Conservation (phyloP, 2,113 vertebrate species). For the Osmerus mordax region DNA sequence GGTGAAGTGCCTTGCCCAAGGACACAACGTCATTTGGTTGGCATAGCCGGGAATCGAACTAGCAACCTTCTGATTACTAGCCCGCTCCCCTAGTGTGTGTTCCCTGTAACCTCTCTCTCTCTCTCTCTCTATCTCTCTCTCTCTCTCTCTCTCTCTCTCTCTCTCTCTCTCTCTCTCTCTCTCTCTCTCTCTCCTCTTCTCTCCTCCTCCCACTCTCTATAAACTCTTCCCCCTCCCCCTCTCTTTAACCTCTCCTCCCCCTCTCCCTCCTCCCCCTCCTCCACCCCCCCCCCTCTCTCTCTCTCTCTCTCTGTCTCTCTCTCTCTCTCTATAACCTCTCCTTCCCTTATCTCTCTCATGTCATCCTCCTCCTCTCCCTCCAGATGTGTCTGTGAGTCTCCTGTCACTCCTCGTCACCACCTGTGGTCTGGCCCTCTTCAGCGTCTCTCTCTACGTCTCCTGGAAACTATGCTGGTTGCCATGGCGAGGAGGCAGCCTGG, state of each 20-base stretch:
- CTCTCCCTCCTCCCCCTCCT: not conserved
- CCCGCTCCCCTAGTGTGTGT: no score
- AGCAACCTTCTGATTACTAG: no score
- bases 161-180: no score
- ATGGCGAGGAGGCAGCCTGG: constrained; percentile 85
- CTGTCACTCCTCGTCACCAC: constrained; percentile 75
- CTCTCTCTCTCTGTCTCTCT: no score
- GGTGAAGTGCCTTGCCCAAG: no score
- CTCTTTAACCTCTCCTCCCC: no score
- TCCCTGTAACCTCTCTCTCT: no score
- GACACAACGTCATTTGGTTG: no score
- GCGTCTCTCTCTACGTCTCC: constrained; percentile 96
- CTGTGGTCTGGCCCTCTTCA: constrained; percentile 89
- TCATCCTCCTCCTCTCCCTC: constrained; percentile 1
- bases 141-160: no score
- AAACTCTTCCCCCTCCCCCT: not conserved
- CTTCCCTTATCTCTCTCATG: not conserved
- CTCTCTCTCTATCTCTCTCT: no score
- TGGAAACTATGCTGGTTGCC: constrained; percentile 99
- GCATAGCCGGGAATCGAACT: no score
- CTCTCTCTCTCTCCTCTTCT: not conserved
- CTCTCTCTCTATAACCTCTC: not conserved
- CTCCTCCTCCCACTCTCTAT: not conserved
- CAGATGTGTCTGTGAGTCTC: constrained; percentile 77
- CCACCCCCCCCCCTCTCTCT: no score